phyloP scores from a whole-genome alignment of 2,888 invertebrate genomes.

The Belgica antarctica region DNA sequence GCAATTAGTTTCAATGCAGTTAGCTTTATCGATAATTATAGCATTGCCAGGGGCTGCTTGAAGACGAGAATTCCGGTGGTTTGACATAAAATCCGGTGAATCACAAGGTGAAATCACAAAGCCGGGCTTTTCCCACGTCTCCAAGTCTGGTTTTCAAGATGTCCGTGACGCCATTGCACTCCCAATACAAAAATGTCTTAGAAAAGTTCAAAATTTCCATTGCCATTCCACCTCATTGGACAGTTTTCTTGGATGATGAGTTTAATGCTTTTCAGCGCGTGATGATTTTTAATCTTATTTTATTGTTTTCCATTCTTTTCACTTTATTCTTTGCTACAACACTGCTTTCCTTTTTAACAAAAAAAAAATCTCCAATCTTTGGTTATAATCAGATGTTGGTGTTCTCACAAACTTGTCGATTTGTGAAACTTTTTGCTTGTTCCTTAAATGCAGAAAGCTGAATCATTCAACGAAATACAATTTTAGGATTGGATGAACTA shows the following conservation, averaged over 20 bases:
- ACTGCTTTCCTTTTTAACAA: not conserved
- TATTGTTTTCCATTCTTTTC: conserved; percentile 2
- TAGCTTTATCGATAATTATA: not conserved
- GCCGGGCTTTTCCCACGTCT: too few relatives aligned
- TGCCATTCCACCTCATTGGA: not conserved
- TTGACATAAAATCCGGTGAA: too few relatives aligned
- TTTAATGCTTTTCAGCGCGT: not conserved
- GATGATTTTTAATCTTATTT: not conserved
- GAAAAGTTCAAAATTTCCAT: not conserved
- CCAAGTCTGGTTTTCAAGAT: too few relatives aligned
- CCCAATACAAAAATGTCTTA: too few relatives aligned
- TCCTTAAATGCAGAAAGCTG: too few relatives aligned
- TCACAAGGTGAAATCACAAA: too few relatives aligned
- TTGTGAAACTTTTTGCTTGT: too few relatives aligned
- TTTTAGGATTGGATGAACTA: not conserved
- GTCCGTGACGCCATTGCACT: not conserved
- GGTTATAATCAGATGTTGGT: not conserved
- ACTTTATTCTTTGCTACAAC: conserved; percentile 3
- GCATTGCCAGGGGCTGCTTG: too few relatives aligned
- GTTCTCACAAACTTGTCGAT: too few relatives aligned
- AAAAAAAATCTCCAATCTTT: conserved; percentile 11
- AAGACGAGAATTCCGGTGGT: too few relatives aligned
- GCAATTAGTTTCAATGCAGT: too few relatives aligned
- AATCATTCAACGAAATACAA: too few relatives aligned
- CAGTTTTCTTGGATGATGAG: not conserved